Evolutionary conservation across 2,888 invertebrate species (phyloP).

Genomic region (Cinara cedri): DNA sequence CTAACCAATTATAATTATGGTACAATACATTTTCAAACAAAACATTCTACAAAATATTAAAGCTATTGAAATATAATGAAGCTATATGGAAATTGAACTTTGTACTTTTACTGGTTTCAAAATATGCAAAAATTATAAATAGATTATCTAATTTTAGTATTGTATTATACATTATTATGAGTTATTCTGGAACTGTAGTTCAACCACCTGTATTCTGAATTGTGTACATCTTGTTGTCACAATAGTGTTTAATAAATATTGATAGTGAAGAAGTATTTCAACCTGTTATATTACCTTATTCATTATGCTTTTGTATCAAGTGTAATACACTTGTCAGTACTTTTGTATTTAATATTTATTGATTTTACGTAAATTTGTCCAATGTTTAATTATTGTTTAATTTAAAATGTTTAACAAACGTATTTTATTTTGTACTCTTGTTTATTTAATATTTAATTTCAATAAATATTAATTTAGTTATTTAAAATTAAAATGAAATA

Average conservation of each 20-base stretch:
- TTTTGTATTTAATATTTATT: not conserved
- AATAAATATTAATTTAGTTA: too few species aligned
- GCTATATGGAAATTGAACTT: too few species aligned
- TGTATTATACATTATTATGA: too few species aligned
- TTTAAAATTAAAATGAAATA: conserved; percentile 21
- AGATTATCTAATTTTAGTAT: not conserved
- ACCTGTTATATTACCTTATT: conserved; percentile 25
- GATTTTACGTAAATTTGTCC: not conserved
- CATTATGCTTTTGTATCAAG: not conserved
- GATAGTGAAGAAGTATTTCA: conserved; percentile 14
- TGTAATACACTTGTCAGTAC: not conserved
- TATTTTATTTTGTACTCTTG: not conserved
- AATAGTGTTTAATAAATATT: not conserved
- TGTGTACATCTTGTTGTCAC: not conserved
- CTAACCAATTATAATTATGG: too few species aligned
- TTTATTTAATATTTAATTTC: not conserved
- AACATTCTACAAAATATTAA: too few species aligned
- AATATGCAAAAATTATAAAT: not conserved
- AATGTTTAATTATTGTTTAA: too few species aligned
- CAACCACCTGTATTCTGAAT: conserved; percentile 30
- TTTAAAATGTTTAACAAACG: too few species aligned
- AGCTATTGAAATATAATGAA: not conserved
- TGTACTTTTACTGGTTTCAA: not conserved
- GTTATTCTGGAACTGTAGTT: not conserved
- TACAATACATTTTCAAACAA: too few species aligned